A percentile compares a stretch with the other conserved stretches of the same genome.
phyloP scores from a whole-genome alignment of 2,113 vertebrate genomes.

The Istiophorus platypterus region DNA sequence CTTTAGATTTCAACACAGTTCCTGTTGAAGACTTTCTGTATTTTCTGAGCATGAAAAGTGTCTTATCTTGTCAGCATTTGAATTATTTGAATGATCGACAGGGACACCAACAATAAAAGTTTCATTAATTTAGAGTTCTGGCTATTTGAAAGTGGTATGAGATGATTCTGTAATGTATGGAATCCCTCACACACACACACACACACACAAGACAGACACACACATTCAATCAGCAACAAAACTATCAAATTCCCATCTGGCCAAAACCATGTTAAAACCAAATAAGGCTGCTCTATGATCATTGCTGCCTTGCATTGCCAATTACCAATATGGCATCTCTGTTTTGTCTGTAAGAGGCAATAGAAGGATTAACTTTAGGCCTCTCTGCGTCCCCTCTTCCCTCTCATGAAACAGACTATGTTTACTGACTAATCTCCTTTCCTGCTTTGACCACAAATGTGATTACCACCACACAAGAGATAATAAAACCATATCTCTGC shows the following conservation, averaged over 20 bases:
- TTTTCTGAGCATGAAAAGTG: background rate
- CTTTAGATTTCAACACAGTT: background rate
- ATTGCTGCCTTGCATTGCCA: constrained; percentile 58
- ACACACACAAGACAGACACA: background rate
- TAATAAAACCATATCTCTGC: constrained; percentile 76
- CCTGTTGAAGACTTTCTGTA: background rate
- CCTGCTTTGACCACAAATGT: constrained; percentile 82
- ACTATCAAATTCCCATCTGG: constrained; percentile 39
- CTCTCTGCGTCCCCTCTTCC: constrained; percentile 50
- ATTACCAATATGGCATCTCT: constrained; percentile 63
- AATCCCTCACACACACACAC: background rate
- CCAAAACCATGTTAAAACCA: constrained; percentile 37
- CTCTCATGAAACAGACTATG: constrained; percentile 65
- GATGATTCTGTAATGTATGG: too few relatives aligned
- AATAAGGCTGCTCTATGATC: constrained; percentile 57
- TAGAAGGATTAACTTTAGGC: constrained; percentile 70
- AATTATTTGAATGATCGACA: background rate
- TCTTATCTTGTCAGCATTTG: background rate
- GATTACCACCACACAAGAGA: constrained; percentile 81
- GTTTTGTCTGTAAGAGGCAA: constrained; percentile 66
- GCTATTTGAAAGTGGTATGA: background rate
- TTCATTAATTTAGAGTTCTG: background rate
- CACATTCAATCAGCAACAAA: constrained; percentile 9
- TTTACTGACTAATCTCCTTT: constrained; percentile 77
- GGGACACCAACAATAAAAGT: background rate